Evolutionary conservation across 1,140 invertebrate species (phyloP), one percentile per base, ranked within the genome.

Genomic region (Trichonephila clavata): DNA sequence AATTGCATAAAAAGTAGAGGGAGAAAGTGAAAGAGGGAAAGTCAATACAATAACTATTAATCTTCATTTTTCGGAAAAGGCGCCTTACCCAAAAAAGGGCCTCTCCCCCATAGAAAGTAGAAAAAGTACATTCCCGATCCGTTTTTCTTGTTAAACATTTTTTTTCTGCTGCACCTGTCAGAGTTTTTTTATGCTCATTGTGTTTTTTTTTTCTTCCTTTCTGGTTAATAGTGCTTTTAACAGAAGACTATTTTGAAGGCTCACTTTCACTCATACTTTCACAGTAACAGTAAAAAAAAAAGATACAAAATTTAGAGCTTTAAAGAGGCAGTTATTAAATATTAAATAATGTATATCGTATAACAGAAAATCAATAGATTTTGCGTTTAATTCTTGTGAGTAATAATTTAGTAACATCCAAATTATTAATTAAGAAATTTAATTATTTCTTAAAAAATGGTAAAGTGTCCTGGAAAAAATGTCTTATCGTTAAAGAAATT

Each of bases 61-160:
- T 77, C 71, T 39, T 39, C 71, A 39, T 77, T 77, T 77, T 27
- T 77, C 27, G 18, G 18, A 77, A 77, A 32, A 77, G 68, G 68
- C 10, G 27, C 13, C 27, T 10, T 32, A 71, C 68, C 27, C n/a
- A 71, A 24, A 71, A 63, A 71, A 71, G 24, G 27, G 24, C 71
- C 27, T 32, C 32, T 32, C 71, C 18, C 27, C 71, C 27, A 39
- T 18, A 18, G 32, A 77, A 18, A 77, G 71, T 1, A 32, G 27
- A 27, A 68, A 68, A 68, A 24, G 65, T 24, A 20, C 27, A 5
- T 77, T 71, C 16, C 10, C 27, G 1, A 27, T 32, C 14, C 24
- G 1, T 24, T 71, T 24, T 71, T 16, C 6, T 13, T 6, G 18
- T 39, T 77, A 18, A 18, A 8, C 7, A 39, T 39, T 39, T 77